phyloP scores from a whole-genome alignment of 1,140 invertebrate species.

The Physella acuta region DNA sequence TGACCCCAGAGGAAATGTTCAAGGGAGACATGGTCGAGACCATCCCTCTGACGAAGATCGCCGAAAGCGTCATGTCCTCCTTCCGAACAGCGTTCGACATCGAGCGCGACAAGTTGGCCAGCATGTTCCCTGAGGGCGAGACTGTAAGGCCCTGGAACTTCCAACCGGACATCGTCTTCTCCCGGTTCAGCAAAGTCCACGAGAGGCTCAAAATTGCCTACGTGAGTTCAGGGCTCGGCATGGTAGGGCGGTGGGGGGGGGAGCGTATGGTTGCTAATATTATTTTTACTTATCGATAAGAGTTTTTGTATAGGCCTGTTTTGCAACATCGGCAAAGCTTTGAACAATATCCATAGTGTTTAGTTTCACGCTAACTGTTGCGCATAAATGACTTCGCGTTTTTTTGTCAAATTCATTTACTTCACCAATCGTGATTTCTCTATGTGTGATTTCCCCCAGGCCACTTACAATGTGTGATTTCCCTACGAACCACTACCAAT shows the following conservation, averaged over 20 bases:
- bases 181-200: slow-evolving; percentile 80
- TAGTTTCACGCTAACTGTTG: too few species aligned
- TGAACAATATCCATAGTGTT: too few species aligned
- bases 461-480: too few species aligned
- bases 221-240: slow-evolving; percentile 54
- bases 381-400: too few species aligned
- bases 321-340: not conserved
- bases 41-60: slow-evolving; percentile 85
- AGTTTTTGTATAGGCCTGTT: not conserved
- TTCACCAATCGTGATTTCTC: too few species aligned
- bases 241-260: not conserved
- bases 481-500: too few species aligned
- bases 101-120: slow-evolving; percentile 71
- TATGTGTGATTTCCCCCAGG: too few species aligned
- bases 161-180: slow-evolving; percentile 82
- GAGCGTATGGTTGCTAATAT: not conserved
- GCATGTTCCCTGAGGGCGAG: slow-evolving; percentile 67
- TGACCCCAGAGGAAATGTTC: slow-evolving; percentile 85
- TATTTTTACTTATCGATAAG: not conserved
- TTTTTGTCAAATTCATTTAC: too few species aligned
- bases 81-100: slow-evolving; percentile 69
- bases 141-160: slow-evolving; percentile 80
- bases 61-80: slow-evolving; percentile 74
- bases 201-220: slow-evolving; percentile 80
- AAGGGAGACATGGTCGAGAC: slow-evolving; percentile 61